These are phyloP conservation scores for Mnemiopsis leidyi DNA, from an alignment of 37 sponge, comb jelly and placozoan genomes.

Conservation along the genomic window DNA sequence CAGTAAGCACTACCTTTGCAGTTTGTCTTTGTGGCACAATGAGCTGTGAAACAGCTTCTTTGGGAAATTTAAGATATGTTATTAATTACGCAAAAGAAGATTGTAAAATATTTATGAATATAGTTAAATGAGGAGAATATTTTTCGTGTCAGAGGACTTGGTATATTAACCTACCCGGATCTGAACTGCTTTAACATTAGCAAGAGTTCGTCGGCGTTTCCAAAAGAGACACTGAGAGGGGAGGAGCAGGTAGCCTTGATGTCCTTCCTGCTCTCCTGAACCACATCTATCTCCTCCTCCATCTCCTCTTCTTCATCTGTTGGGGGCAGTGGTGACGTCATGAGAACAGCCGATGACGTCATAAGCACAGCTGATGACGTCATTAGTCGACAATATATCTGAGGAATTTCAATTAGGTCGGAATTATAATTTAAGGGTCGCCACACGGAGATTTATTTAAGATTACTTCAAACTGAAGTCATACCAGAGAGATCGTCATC, in stretches of 20 bases:
- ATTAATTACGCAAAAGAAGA: background rate
- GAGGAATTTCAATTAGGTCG: too few species aligned
- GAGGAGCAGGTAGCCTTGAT: constrained; percentile 54
- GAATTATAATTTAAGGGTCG: too few species aligned
- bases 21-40: too few species aligned
- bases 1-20: too few species aligned
- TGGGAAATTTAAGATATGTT: background rate
- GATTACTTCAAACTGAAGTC: background rate
- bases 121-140: too few species aligned
- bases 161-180: constrained; percentile 30
- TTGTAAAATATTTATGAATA: too few species aligned
- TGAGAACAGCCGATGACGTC: background rate
- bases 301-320: constrained; percentile 59
- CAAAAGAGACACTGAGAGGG: constrained; percentile 53
- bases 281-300: constrained; percentile 66
- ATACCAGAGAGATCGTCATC: constrained; percentile 59
- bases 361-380: background rate
- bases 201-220: constrained; percentile 61
- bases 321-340: background rate
- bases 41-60: background rate
- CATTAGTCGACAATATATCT: background rate
- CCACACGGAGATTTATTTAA: background rate
- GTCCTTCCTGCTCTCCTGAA: constrained; percentile 65
- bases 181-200: constrained; percentile 59
- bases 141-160: too few species aligned